Evolutionary conservation across 2,888 invertebrate genomes (phyloP).

Genomic region (Thereva nobilitata): DNA sequence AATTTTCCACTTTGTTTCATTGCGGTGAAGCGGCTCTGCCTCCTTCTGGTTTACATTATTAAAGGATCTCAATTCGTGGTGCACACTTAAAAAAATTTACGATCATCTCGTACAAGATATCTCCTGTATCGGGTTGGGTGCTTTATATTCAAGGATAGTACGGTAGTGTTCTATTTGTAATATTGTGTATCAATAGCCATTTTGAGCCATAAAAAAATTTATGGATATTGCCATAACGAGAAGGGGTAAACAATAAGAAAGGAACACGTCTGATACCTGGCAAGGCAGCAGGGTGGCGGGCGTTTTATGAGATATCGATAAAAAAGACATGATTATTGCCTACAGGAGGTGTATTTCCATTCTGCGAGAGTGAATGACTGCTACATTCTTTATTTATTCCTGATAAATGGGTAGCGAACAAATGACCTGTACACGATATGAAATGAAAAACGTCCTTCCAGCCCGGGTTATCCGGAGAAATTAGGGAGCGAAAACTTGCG

Average conservation of each 20-base stretch:
- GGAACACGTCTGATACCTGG: constrained; percentile 30
- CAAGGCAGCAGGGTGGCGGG: neutral
- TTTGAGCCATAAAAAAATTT: constrained; percentile 35
- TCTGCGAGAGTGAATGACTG: constrained; percentile 29
- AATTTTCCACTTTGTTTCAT: constrained; percentile 32
- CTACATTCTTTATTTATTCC: constrained; percentile 28
- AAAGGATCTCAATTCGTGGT: constrained; percentile 33
- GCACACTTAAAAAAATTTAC: constrained; percentile 34
- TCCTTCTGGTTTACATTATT: constrained; percentile 29
- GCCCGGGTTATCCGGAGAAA: no score
- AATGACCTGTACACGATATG: constrained; percentile 22
- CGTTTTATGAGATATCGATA: constrained; percentile 28
- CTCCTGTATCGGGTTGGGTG: constrained; percentile 17
- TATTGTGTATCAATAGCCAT: constrained; percentile 35
- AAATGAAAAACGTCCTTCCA: constrained; percentile 1
- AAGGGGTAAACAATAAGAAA: constrained; percentile 35
- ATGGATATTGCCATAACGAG: constrained; percentile 35
- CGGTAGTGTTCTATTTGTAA: constrained; percentile 29
- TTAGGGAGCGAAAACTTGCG: no score
- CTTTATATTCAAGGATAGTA: constrained; percentile 27
- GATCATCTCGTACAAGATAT: constrained; percentile 34
- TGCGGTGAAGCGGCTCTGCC: constrained; percentile 16
- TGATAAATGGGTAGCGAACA: constrained; percentile 8
- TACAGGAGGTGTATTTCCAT: constrained; percentile 28
- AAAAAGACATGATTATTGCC: constrained; percentile 35